A percentile compares a stretch with the other conserved stretches of the same genome.
phyloP scores from a whole-genome alignment of 2,888 invertebrate genomes.

The Siphlonurus alternatus region DNA sequence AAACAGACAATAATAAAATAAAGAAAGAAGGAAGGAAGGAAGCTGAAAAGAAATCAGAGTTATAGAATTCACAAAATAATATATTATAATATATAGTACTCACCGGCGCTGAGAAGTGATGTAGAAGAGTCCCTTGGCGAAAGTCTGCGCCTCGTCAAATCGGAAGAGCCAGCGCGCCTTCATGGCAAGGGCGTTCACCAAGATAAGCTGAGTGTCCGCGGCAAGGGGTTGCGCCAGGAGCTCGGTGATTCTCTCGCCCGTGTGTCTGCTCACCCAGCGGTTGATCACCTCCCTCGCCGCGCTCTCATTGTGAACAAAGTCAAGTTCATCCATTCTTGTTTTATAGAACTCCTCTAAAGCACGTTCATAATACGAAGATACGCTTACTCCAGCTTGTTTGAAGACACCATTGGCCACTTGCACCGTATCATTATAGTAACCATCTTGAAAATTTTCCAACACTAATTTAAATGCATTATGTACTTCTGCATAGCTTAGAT shows the following conservation, averaged over 20 bases:
- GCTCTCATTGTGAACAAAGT: constrained; percentile 17
- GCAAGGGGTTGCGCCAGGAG: constrained; percentile 16
- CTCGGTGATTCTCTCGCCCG: constrained; percentile 16
- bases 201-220: constrained; percentile 16
- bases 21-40: neutral
- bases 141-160: constrained; percentile 19
- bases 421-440: constrained; percentile 14
- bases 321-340: constrained; percentile 17
- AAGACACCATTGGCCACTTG: constrained; percentile 12
- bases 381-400: constrained; percentile 15
- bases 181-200: constrained; percentile 19
- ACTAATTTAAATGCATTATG: constrained; percentile 17
- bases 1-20: neutral
- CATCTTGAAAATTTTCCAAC: constrained; percentile 12
- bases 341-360: constrained; percentile 19
- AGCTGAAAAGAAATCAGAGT: neutral
- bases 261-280: constrained; percentile 18
- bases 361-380: constrained; percentile 16
- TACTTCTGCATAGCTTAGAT: constrained; percentile 16
- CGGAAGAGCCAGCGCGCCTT: constrained; percentile 19
- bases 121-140: constrained; percentile 20
- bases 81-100: neutral
- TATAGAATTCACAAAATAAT: neutral
- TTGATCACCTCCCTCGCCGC: constrained; percentile 17
- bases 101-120: constrained; percentile 16